Conservation (phyloP, 2,113 vertebrate genomes). For the Tragulus kanchil region DNA sequence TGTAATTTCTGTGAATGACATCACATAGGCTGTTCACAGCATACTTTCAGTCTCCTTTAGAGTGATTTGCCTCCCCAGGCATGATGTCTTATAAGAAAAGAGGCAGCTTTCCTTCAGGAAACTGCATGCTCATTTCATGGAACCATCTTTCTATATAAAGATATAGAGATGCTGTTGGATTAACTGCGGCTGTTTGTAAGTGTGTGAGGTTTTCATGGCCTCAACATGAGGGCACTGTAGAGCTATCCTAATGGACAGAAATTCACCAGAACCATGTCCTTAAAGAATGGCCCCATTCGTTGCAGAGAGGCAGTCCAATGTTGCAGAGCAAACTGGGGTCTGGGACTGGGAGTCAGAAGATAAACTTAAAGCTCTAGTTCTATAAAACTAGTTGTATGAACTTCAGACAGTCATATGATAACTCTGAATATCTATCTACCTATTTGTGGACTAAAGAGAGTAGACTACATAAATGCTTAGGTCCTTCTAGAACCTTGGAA, state of each 20-base stretch:
- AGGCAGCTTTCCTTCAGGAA: background rate
- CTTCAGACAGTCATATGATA: background rate
- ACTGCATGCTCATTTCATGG: background rate
- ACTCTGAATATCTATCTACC: background rate
- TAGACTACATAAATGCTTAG: background rate
- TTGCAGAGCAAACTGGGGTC: background rate
- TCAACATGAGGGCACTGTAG: background rate
- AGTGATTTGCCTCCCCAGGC: background rate
- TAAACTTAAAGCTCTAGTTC: background rate
- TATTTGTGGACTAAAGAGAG: background rate
- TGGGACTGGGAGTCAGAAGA: background rate
- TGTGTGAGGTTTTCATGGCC: slow-evolving; percentile 16
- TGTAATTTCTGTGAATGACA: background rate
- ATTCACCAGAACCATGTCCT: background rate
- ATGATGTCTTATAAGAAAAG: background rate
- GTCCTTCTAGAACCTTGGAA: background rate
- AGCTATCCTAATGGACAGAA: background rate
- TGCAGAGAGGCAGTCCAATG: background rate
- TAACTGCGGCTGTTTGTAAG: background rate
- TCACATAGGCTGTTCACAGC: background rate
- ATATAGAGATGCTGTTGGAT: background rate
- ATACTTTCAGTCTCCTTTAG: background rate
- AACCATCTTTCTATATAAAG: background rate
- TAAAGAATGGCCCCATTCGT: background rate
- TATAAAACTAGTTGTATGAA: background rate